A percentile compares a stretch with the other conserved stretches of the same genome.
phyloP scores from a whole-genome alignment of 2,797 vertebrate species.

The Semaprochilodus insignis region DNA sequence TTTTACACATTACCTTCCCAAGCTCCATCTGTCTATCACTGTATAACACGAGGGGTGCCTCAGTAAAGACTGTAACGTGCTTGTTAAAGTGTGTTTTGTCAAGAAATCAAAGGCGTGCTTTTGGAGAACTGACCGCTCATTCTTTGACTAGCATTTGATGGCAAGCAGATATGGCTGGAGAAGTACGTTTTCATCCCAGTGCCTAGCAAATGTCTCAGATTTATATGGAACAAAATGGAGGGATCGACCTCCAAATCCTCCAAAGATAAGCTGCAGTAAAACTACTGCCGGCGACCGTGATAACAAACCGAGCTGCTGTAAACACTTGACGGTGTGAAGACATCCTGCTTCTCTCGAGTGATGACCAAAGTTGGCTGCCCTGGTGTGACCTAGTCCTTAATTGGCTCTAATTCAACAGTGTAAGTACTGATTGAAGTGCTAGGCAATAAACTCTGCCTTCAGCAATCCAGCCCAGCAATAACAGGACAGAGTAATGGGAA shows the following conservation, averaged over 20 bases:
- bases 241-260: constrained; percentile 5
- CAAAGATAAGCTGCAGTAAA: constrained; percentile 4
- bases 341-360: constrained; percentile 26
- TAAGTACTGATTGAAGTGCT: constrained; percentile 57
- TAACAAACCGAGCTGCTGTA: background rate
- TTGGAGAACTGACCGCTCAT: background rate
- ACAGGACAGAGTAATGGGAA: constrained; percentile 60
- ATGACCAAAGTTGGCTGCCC: constrained; percentile 20
- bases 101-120: constrained; percentile 17
- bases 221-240: constrained; percentile 12
- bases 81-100: constrained; percentile 16
- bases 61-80: constrained; percentile 22
- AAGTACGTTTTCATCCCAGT: background rate
- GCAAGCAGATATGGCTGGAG: background rate
- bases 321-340: constrained; percentile 33
- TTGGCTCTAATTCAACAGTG: constrained; percentile 55
- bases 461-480: constrained; percentile 48
- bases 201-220: background rate
- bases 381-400: constrained; percentile 47
- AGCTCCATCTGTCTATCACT: constrained; percentile 14
- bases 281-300: background rate
- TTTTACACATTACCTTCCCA: constrained; percentile 28
- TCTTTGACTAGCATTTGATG: background rate
- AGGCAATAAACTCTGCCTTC: constrained; percentile 49
- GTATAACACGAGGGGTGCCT: background rate